Evolutionary conservation across 2,888 invertebrate species (phyloP).

Genomic region (Germaria angustata): DNA sequence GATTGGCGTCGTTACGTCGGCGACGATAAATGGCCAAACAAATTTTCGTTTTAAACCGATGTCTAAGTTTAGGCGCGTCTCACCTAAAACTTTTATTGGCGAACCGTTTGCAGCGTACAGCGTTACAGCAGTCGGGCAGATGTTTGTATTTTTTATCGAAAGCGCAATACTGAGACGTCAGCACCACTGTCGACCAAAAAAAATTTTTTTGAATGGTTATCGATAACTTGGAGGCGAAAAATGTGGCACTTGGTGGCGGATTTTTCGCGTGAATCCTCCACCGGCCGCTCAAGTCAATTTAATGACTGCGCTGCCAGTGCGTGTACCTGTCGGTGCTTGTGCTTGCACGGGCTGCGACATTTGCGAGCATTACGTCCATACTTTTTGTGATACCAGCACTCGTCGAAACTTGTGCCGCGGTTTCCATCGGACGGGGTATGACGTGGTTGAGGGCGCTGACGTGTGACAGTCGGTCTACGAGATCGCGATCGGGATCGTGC

Average conservation of each 20-base stretch:
- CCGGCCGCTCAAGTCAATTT: too few species aligned
- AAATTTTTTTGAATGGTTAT: too few species aligned
- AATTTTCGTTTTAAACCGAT: too few species aligned
- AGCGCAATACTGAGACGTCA: neutral
- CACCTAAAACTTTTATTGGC: too few species aligned
- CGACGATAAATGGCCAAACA: too few species aligned
- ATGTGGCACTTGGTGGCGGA: too few species aligned
- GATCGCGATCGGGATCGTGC: slow-evolving; percentile 25
- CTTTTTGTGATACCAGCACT: slow-evolving; percentile 25
- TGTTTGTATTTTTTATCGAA: neutral
- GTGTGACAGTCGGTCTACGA: neutral
- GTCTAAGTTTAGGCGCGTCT: too few species aligned
- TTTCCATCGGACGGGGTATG: neutral
- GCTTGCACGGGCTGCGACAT: slow-evolving; percentile 18
- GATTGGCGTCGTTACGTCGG: slow-evolving; percentile 1
- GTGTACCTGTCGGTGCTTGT: neutral
- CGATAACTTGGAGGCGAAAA: too few species aligned
- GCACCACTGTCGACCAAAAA: too few species aligned
- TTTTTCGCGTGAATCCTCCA: too few species aligned
- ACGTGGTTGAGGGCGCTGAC: neutral
- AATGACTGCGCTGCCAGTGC: too few species aligned
- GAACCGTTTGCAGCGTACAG: too few species aligned
- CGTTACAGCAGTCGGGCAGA: slow-evolving; percentile 7
- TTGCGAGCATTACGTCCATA: slow-evolving; percentile 18
- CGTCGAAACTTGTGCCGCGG: neutral